Evolutionary conservation across 2,113 vertebrate genomes (phyloP), one percentile per base, ranked within the genome.

Genomic region (Strigops habroptila): DNA sequence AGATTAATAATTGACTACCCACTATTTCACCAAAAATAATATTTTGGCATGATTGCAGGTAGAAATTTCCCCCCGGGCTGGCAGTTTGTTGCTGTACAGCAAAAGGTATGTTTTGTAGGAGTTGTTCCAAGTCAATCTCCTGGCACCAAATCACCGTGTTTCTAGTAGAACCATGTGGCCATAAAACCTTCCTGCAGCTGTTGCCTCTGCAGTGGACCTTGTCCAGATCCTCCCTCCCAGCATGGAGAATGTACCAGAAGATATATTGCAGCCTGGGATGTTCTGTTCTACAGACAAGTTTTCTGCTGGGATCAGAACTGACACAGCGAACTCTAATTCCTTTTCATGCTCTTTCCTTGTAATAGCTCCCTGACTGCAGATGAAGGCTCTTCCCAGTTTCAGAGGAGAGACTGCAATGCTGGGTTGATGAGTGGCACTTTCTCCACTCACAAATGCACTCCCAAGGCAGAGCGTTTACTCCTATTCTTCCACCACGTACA

Each of bases 401-500:
- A 0, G 43, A 91, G 25, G 19, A 77, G 16, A 87, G n/a, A 43
- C 39, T 49, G 14, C 0, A 1, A 17, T 27, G 35, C 51, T 76
- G 44, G 13, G 12, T 18, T 52, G 15, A 48, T 13, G 17, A 44
- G 48, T 23, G 9, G 46, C n/a, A 46, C 51, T 92, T 90, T 74
- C 51, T 90, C 75, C 2, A 2, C 60, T 88, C 67, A 80, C 10
- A 67, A 12, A n/a, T 23, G 51, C 0, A 3, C 21, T 92, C 48
- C 52, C 49, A 60, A 85, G 82, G 48, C 82, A 73, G 23, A 82
- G 16, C 0, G 0, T 62, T 88, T 82, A 73, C 30, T 33, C 24
- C 25, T 0, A 7, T 31, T 79, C 31, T 88, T 79, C 63, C 0
- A 0, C 71, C 24, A 48, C 1, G 1, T 69, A 53, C 33, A 89